These are phyloP conservation scores for Hirtodrosophila confusa DNA, from an alignment of 2,888 invertebrate genomes.

Conservation along the genomic window DNA sequence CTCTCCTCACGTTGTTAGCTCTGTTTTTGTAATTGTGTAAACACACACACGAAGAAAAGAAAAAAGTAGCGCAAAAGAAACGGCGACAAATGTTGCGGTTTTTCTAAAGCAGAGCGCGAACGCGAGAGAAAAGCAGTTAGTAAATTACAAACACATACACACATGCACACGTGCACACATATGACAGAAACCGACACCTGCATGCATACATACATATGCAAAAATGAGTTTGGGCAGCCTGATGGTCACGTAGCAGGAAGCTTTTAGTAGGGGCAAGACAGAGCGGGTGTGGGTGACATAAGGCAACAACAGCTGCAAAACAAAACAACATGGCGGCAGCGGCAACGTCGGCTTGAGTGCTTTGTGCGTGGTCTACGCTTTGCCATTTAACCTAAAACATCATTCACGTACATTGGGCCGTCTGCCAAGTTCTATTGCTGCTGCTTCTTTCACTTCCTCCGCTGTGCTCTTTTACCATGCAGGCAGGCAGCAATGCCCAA, in stretches of 20 bases:
- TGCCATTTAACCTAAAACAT: conserved; percentile 72
- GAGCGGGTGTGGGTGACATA: conserved; percentile 1
- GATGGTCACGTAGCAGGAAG: conserved; percentile 68
- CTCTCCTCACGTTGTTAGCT: conserved; percentile 26
- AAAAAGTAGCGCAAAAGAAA: conserved; percentile 28
- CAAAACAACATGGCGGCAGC: conserved; percentile 35
- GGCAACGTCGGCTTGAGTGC: conserved; percentile 3
- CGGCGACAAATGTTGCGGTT: conserved; percentile 66
- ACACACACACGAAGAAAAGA: conserved; percentile 31
- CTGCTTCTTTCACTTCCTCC: conserved; percentile 1
- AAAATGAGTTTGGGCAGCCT: conserved; percentile 39
- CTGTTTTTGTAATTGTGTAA: conserved; percentile 57
- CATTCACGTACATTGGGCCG: conserved; percentile 56
- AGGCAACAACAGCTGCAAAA: conserved; percentile 39
- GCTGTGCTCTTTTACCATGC: conserved; percentile 20
- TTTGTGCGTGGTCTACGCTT: conserved; percentile 46
- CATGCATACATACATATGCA: conserved; percentile 25
- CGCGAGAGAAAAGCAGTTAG: conserved; percentile 74
- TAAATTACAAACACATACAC: conserved; percentile 59
- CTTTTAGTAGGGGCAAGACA: conserved; percentile 1
- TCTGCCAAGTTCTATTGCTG: conserved; percentile 34
- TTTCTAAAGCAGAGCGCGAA: conserved; percentile 50
- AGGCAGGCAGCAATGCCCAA: conserved; percentile 43
- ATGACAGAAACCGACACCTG: conserved; percentile 19
- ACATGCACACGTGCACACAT: conserved; percentile 20